These are phyloP conservation scores for Caerostris darwini DNA, from an alignment of 1,140 invertebrate genomes.

Conservation along the genomic window DNA sequence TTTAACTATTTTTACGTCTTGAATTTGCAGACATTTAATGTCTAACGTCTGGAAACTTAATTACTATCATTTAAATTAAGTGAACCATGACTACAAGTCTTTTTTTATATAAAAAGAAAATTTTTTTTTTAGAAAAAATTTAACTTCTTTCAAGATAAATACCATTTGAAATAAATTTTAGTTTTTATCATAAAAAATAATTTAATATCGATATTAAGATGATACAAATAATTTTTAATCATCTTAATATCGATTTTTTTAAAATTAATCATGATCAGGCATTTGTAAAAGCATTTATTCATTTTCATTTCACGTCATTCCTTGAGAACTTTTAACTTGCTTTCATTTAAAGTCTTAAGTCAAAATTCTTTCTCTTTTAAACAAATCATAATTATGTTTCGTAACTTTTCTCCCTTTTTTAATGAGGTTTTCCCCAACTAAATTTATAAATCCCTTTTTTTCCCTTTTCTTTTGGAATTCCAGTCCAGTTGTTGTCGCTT, in stretches of 20 bases:
- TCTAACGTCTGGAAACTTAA: too few species aligned
- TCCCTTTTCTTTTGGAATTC: background rate
- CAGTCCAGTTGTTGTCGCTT: slow-evolving; percentile 12
- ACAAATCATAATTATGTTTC: slow-evolving; percentile 45
- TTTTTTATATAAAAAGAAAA: too few species aligned
- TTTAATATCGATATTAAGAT: background rate
- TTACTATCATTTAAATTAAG: too few species aligned
- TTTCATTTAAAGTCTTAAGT: background rate
- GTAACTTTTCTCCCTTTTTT: background rate
- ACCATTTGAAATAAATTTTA: background rate
- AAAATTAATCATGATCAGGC: background rate
- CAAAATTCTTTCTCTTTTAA: background rate
- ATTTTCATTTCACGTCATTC: background rate
- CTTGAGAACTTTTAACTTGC: background rate
- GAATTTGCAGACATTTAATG: too few species aligned
- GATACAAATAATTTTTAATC: background rate
- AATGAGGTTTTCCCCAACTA: slow-evolving; percentile 21
- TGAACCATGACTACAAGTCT: too few species aligned
- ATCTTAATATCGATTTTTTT: background rate
- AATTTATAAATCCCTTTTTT: slow-evolving; percentile 27
- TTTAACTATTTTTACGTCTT: too few species aligned
- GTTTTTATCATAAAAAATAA: background rate
- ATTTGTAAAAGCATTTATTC: background rate
- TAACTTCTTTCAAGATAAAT: too few species aligned
- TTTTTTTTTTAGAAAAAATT: too few species aligned